Conservation (phyloP, 2,888 invertebrate genomes). For the Tetrapedia diversipes region DNA sequence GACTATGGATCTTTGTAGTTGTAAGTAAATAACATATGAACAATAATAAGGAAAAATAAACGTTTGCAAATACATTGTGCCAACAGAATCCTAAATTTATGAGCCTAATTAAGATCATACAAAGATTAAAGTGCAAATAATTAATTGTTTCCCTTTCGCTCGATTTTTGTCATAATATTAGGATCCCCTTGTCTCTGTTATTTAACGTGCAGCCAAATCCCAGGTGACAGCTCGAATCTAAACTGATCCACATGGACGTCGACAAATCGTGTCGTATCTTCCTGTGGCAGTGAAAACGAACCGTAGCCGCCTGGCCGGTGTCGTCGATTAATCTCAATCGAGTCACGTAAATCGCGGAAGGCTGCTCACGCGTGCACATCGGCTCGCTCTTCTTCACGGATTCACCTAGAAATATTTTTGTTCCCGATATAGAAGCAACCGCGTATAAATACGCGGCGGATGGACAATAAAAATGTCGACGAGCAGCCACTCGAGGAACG, state of each 20-base stretch:
- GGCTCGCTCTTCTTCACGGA: constrained; percentile 23
- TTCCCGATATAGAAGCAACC: constrained; percentile 74
- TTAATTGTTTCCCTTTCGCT: no score
- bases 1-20: no score
- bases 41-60: no score
- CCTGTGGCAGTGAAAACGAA: constrained; percentile 52
- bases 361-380: constrained; percentile 18
- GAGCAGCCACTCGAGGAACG: constrained; percentile 18
- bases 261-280: constrained; percentile 49
- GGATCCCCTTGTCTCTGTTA: not conserved
- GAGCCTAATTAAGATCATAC: no score
- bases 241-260: constrained; percentile 2
- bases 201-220: constrained; percentile 1
- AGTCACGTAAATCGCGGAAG: constrained; percentile 43
- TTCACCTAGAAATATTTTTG: constrained; percentile 74
- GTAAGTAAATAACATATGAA: no score
- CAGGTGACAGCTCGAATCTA: not conserved
- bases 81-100: no score
- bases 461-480: constrained; percentile 76
- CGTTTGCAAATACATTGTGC: no score
- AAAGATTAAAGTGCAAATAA: no score
- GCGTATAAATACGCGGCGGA: constrained; percentile 75
- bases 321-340: constrained; percentile 61
- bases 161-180: not conserved
- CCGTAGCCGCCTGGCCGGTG: constrained; percentile 42